These are phyloP conservation scores for Acropternis orthonyx DNA, from an alignment of 2,797 vertebrate genomes.

Conservation along the genomic window DNA sequence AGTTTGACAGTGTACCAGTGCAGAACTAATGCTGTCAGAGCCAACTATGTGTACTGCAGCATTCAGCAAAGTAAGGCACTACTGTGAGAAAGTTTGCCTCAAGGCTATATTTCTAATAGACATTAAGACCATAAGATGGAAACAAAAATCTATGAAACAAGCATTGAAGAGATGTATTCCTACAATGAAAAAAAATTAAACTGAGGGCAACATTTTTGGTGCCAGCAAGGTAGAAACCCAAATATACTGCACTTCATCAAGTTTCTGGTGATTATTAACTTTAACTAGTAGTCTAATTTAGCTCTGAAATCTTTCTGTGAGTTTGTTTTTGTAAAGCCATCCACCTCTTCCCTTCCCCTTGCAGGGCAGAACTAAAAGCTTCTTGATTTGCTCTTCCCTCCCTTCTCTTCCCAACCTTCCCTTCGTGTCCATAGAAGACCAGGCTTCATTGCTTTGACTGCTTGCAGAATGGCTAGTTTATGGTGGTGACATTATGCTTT, in stretches of 20 bases:
- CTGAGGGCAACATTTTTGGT: background rate
- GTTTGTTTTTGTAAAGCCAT: background rate
- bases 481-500: background rate
- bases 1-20: conserved; percentile 37
- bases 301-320: background rate
- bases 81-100: conserved; percentile 54
- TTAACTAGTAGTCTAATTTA: background rate
- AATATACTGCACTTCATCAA: background rate
- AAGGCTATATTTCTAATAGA: conserved; percentile 49
- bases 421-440: background rate
- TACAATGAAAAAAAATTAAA: background rate
- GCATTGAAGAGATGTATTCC: background rate
- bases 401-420: background rate
- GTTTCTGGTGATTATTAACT: background rate
- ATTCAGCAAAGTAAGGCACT: conserved; percentile 38
- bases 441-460: background rate
- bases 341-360: background rate
- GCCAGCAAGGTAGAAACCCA: background rate
- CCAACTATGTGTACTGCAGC: background rate
- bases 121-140: conserved; percentile 30
- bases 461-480: background rate
- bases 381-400: background rate
- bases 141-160: conserved; percentile 42
- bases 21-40: conserved; percentile 55
- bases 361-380: background rate